A percentile compares a stretch with the other conserved stretches of the same genome.
phyloP scores from a whole-genome alignment of 1,140 invertebrate species.

The Theocolax elegans region DNA sequence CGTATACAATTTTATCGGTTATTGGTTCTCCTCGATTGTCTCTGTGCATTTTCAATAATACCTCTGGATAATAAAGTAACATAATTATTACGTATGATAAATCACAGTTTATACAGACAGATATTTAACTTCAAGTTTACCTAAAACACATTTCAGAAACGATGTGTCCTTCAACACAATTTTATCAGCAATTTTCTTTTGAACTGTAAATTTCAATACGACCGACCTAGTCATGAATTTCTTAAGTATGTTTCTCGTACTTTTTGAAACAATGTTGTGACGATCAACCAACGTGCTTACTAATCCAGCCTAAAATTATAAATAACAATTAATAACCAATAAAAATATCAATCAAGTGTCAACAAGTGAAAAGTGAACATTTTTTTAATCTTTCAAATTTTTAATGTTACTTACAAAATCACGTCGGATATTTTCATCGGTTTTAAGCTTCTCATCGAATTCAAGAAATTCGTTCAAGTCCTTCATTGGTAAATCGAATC shows the following conservation, averaged over 20 bases:
- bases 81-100: background rate
- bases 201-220: slow-evolving; percentile 13
- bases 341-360: too few relatives aligned
- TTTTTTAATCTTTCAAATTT: too few relatives aligned
- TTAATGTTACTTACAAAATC: slow-evolving; percentile 10
- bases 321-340: background rate
- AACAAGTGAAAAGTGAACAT: too few relatives aligned
- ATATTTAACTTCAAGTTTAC: too few relatives aligned
- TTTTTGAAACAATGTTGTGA: slow-evolving; percentile 1
- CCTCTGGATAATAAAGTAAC: slow-evolving; percentile 16
- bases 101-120: too few relatives aligned
- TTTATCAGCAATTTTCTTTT: slow-evolving; percentile 28
- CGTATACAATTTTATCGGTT: slow-evolving; percentile 14
- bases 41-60: slow-evolving; percentile 11
- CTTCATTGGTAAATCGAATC: slow-evolving; percentile 4
- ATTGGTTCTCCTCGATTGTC: slow-evolving; percentile 7
- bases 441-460: background rate
- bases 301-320: background rate
- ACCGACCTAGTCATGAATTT: slow-evolving; percentile 7
- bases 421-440: background rate
- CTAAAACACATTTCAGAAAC: slow-evolving; percentile 26
- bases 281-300: background rate
- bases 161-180: slow-evolving; percentile 23
- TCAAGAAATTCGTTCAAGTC: background rate
- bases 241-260: background rate